Evolutionary conservation across 2,797 vertebrate species (phyloP).

Genomic region (Aldrovandia affinis): DNA sequence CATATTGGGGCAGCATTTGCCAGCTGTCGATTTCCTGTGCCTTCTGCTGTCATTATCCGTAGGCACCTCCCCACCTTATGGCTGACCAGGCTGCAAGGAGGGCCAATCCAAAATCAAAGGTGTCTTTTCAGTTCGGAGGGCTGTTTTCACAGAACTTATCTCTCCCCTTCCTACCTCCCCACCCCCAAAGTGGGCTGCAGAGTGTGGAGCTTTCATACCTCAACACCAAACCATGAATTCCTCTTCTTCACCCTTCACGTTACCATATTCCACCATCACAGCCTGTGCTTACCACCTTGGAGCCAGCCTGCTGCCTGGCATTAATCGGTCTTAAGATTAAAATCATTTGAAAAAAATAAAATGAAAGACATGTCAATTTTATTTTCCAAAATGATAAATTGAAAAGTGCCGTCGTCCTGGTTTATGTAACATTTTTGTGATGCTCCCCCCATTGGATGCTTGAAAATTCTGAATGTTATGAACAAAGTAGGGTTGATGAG

Average conservation of each 20-base stretch:
- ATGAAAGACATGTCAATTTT: conserved; percentile 11
- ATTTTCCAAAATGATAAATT: conserved; percentile 9
- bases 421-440: conserved; percentile 19
- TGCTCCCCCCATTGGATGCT: conserved; percentile 3
- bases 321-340: neutral
- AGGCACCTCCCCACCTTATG: conserved; percentile 97
- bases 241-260: neutral
- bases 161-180: neutral
- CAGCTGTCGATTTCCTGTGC: conserved; percentile 98
- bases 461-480: neutral
- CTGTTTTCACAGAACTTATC: conserved; percentile 49
- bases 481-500: conserved; percentile 9
- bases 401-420: conserved; percentile 1
- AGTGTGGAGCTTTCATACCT: conserved; percentile 61
- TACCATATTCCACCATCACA: neutral
- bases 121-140: conserved; percentile 70
- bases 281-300: neutral
- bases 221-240: conserved; percentile 48
- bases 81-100: conserved; percentile 85
- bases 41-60: conserved; percentile 98
- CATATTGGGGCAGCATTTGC: conserved; percentile 98
- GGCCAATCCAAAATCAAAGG: conserved; percentile 72
- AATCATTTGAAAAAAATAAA: neutral
- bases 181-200: conserved; percentile 34
- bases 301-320: neutral